Evolutionary conservation across 2,113 vertebrate genomes (phyloP), one percentile per base, ranked within the genome.

Genomic region (Zeus faber): DNA sequence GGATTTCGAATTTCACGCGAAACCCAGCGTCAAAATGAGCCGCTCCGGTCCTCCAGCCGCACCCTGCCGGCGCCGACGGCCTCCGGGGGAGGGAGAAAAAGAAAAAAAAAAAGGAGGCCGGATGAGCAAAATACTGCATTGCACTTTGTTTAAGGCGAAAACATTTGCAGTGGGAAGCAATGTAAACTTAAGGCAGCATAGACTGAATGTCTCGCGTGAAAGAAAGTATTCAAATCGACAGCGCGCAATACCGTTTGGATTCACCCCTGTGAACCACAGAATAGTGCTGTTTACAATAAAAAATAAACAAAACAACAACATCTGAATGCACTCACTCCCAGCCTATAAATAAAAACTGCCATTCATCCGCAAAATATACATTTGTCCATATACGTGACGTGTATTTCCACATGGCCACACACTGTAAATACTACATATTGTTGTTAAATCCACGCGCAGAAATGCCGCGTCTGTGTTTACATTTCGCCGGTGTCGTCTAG

Each of bases 171-270:
- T 89, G 87, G 86, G 85, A 92, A 91, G 89, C 87, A 69, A 86
- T 91, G 89, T 92, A 89, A 93, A 93, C 89, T 58, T 97, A 98
- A 98, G 95, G 94, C 95, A 92, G 89, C 92, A 80, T 90, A 91
- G 92, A 86, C 75, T 76, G 73, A 82, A 86, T 86, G 85, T 89
- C 76, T 88, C 49, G 73, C 85, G 76, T 85, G 79, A 80, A 79
- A 18, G 17, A 80, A 70, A 70, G 27, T 48, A 45, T 40, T 69
- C 57, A 71, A 82, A 69, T 67, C 57, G 23, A 67, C 67, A 58
- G 83, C 75, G 60, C 65, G 41, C 62, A 62, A 69, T 63, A 52
- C 56, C 31, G 11, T 20, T 22, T 44, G 31, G 60, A 5, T 55
- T 47, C 20, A 23, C 26, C 26, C 61, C 24, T 43, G 20, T 67